Percentiles rank a stretch among this genome's conserved stretches.
These are phyloP conservation scores for Heliothis peltigera DNA, from an alignment of 2,888 invertebrate species.

Conservation along the genomic window DNA sequence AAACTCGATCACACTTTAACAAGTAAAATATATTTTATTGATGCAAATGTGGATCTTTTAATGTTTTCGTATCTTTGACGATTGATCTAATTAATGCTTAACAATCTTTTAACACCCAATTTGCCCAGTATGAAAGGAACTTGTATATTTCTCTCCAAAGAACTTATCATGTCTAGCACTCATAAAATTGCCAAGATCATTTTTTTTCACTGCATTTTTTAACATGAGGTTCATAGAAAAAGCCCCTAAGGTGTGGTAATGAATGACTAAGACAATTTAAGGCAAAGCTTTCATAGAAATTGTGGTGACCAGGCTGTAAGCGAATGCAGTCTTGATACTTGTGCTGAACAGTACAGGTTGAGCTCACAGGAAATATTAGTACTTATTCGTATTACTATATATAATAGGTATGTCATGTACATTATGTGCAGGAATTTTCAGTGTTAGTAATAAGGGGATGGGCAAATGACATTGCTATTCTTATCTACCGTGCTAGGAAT, in stretches of 20 bases:
- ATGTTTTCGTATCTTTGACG: too few relatives aligned
- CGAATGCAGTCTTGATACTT: background rate
- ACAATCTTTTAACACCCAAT: too few relatives aligned
- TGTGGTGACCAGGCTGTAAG: constrained; percentile 14
- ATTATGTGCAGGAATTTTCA: too few relatives aligned
- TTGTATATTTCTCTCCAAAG: too few relatives aligned
- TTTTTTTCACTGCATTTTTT: background rate
- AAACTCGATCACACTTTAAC: too few relatives aligned
- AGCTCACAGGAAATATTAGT: constrained; percentile 1
- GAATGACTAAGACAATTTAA: constrained; percentile 2
- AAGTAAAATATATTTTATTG: too few relatives aligned
- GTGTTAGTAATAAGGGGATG: background rate
- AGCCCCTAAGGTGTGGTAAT: background rate
- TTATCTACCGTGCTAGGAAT: background rate
- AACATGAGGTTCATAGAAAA: background rate
- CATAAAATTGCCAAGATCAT: background rate
- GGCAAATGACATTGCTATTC: background rate
- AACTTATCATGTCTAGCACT: background rate
- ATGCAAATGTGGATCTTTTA: too few relatives aligned
- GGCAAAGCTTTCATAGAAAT: constrained; percentile 26
- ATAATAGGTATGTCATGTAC: too few relatives aligned
- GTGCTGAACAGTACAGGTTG: background rate
- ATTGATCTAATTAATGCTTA: too few relatives aligned
- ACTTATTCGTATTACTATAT: background rate
- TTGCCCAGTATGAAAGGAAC: too few relatives aligned